Conservation (phyloP, 2,113 vertebrate genomes). For the Tichodroma muraria region DNA sequence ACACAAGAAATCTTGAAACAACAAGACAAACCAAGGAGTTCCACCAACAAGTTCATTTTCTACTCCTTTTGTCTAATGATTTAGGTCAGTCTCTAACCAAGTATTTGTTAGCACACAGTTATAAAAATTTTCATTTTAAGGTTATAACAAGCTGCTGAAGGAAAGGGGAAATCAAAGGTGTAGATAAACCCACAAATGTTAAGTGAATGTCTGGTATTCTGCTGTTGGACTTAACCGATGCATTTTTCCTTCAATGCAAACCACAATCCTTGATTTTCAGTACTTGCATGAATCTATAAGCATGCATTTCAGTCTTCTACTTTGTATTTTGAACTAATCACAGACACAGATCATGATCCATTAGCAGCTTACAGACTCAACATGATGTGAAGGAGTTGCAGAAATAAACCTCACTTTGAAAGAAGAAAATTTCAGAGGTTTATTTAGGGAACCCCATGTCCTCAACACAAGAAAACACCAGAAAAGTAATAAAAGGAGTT, state of each 20-base stretch:
- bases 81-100: neutral
- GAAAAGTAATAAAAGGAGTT: neutral
- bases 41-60: neutral
- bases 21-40: neutral
- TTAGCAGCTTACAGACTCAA: neutral
- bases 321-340: neutral
- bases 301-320: neutral
- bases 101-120: neutral
- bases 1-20: neutral
- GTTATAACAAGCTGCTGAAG: slow-evolving; percentile 27
- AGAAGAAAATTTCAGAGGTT: neutral
- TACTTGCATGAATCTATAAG: neutral
- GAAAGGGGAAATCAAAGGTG: slow-evolving; percentile 39
- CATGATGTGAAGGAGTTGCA: neutral
- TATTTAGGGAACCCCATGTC: neutral
- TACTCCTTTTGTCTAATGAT: neutral
- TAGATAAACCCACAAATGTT: slow-evolving; percentile 21
- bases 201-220: slow-evolving; percentile 1
- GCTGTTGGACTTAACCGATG: neutral
- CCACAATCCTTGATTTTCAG: neutral
- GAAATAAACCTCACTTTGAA: neutral
- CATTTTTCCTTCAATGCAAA: neutral
- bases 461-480: neutral
- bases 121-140: neutral
- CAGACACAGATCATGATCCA: neutral